Base-by-base conservation (phyloP, 2,797 vertebrate genomes). In the Rhadinocentrus ornatus region DNA sequence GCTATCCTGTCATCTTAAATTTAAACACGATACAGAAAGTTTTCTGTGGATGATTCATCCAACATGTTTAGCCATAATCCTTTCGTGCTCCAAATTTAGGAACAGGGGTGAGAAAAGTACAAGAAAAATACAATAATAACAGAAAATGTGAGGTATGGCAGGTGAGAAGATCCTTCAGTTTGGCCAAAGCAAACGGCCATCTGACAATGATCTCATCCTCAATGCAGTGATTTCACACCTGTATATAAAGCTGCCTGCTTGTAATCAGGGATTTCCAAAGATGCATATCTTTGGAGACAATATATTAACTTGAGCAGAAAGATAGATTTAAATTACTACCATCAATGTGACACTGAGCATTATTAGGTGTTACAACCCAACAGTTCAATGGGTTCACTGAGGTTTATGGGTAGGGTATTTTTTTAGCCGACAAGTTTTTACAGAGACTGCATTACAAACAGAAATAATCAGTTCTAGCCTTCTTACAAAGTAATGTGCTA, bases 391-490 rank as follows among this genome's bases (percentile, higher is more conserved):
- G 35, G 32, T 26, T 41, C 0, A 15, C 16, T 9, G 3, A 22
- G 9, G 54, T 26, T 29, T 44, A 20, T 20, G 5, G 50, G 11
- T 39, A n/a, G n/a, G n/a, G n/a, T n/a, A n/a, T 18, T 55, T 18
- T 6, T 18, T 2, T 9, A 18, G 15, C 27, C 3, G 27, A 55
- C 50, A 53, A 26, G 22, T 26, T 26, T 53, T 53, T 26, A 24
- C 48, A n/a, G 6, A 50, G 46, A 67, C 34, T 41, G 41, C n/a
- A 32, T 65, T 11, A 50, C 48, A 22, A 41, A 26, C 26, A 66
- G 44, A 53, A 64, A 53, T 26, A 26, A 12, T 5, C 24, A 27
- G 27, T 16, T 6, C 24, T 53, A 13, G 52, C 10, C 12, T 53
- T 1, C 4, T 27, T 27, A 12, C 13, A 26, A 53, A 26, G 22